phyloP scores from a whole-genome alignment of 2,888 invertebrate species.

The Conistra vaccinii region DNA sequence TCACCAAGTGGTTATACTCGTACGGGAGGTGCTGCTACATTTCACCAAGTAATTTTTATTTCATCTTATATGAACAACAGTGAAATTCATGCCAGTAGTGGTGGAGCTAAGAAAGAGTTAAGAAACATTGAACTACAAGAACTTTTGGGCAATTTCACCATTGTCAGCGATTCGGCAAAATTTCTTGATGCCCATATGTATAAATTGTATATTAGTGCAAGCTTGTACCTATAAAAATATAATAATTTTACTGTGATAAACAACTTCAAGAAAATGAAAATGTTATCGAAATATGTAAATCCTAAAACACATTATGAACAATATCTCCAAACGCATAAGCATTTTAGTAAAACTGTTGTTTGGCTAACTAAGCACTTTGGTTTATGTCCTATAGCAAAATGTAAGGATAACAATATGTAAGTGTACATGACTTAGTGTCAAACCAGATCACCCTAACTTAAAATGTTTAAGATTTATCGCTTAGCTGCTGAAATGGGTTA shows the following conservation, averaged over 20 bases:
- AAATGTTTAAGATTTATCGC: too few species aligned
- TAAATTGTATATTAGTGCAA: not conserved
- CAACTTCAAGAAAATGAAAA: not conserved
- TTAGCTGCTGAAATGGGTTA: too few species aligned
- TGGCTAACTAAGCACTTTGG: not conserved
- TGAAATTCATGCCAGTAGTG: not conserved
- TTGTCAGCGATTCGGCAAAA: not conserved
- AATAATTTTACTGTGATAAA: not conserved
- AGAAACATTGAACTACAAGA: not conserved
- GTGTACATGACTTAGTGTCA: not conserved
- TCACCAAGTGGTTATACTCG: not conserved
- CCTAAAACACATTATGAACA: not conserved
- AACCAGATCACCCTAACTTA: not conserved
- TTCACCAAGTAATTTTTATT: not conserved
- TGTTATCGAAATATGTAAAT: not conserved
- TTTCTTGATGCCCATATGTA: not conserved
- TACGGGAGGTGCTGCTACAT: not conserved
- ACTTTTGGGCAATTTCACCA: too few species aligned
- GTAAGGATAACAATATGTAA: not conserved
- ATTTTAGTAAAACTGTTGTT: not conserved
- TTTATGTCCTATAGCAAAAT: not conserved
- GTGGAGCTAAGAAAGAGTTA: not conserved
- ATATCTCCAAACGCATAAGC: not conserved
- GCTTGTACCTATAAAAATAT: not conserved
- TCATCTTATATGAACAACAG: not conserved